Base-by-base conservation (phyloP, 2,797 vertebrate genomes). In the Girardinus metallicus region DNA sequence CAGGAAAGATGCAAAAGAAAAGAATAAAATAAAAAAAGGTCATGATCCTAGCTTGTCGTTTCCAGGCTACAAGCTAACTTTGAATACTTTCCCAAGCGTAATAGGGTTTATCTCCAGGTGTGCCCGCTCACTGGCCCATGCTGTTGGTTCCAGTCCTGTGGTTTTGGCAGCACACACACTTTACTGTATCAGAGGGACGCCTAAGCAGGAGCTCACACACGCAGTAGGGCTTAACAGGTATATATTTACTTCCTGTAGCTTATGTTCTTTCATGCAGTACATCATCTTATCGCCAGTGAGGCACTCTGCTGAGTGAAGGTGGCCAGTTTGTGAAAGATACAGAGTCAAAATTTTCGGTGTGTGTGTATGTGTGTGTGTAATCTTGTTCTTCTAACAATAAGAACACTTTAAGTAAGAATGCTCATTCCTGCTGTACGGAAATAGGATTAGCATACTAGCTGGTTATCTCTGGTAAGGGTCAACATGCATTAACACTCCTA, bases 381-480 rank as follows among this genome's bases (percentile, higher is more conserved):
- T 41, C 36, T 39, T 66, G 62, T 23, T 39, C 64, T 26, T 68
- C 16, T 41, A 82, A 80, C 73, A 89, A 83, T 72, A 91, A 84
- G n/a, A 84, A 79, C 78, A 78, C 85, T 79, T 88, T 62, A 74
- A 81, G 75, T 29, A 84, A 85, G 81, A 79, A 83, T 78, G 84
- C 57, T 87, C 64, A 80, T 78, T 77, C 79, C 34, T 77, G 75
- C 87, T 86, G 80, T 80, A 79, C 80, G 82, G 83, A 87, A 82
- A 92, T 76, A 76, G 88, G 83, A 91, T 90, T 87, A 88, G 84
- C 76, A 75, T 81, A 53, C 47, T 43, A 75, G 74, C 81, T 80
- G 66, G 72, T 62, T 86, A 82, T 86, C 70, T 83, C 83, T 86
- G 84, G 64, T 77, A 74, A 74, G 81, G 76, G 84, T 88, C 86